Base-by-base conservation (phyloP, 2,797 vertebrate species). In the Antennarius maculatus region DNA sequence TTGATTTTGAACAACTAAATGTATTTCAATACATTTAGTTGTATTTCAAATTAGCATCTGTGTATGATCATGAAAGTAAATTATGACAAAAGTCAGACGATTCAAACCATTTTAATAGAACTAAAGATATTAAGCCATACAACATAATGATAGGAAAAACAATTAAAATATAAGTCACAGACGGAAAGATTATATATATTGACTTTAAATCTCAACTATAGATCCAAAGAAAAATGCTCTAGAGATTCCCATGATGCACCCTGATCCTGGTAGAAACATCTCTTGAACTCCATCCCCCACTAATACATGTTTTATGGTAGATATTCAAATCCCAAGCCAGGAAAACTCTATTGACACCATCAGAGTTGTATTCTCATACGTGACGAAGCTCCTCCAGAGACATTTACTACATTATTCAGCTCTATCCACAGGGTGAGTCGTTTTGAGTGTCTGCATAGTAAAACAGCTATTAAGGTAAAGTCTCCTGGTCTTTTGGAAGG, bases 391-490 rank as follows among this genome's bases (percentile, higher is more conserved):
- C 47, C 29, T 67, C 8, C 31, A 52, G 45, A 42, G 53, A 2
- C n/a, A 49, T 14, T 59, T 9, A 45, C 12, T 5, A 46, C 11
- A n/a, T 51, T 6, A 46, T 27, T 1, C 16, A 57, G 10, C 41
- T 39, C 8, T 46, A 39, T 45, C 17, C 17, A 28, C 16, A 28
- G 3, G 15, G 6, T 31, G 17, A 49, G 51, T 34, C 14, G 17
- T 53, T 23, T 23, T 23, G 23, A 23, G 23, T 23, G 2, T 2
- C 23, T 52, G 29, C 31, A 54, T 59, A 49, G 58, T 54, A 41
- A 66, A 62, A 77, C 57, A 47, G 54, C 18, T 50, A 17, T 54
- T 72, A 60, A 58, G 59, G 43, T 16, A 28, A 51, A 66, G 51
- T 49, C 27, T 3, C 29, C 54, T 59, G 62, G 62, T 62, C 51